These are phyloP conservation scores for Trichonephila clavipes DNA, from an alignment of 1,140 invertebrate genomes.

Conservation along the genomic window DNA sequence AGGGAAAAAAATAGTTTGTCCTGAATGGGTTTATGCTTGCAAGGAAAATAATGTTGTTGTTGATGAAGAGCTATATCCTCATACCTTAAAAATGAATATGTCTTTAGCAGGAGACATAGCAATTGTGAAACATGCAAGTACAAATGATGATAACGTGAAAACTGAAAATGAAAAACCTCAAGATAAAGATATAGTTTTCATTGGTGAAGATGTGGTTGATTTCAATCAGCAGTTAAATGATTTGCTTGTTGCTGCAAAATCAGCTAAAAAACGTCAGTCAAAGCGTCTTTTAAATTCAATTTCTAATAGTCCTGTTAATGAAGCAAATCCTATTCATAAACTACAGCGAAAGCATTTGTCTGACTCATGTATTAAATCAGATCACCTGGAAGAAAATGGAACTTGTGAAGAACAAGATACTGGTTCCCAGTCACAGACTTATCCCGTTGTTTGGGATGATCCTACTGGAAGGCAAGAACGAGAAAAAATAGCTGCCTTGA, in stretches of 20 bases:
- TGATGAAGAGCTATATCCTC: conserved; percentile 82
- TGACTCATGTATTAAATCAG: conserved; percentile 15
- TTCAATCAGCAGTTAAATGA: conserved; percentile 75
- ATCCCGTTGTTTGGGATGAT: conserved; percentile 82
- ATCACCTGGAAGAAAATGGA: conserved; percentile 2
- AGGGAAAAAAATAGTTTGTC: conserved; percentile 82
- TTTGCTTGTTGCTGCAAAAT: conserved; percentile 78
- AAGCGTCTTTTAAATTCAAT: conserved; percentile 40
- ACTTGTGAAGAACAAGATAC: conserved; percentile 48
- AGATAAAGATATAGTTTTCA: not conserved
- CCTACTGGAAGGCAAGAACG: conserved; percentile 80
- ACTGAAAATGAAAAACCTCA: not conserved
- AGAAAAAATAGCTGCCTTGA: conserved; percentile 73
- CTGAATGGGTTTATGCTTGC: conserved; percentile 82
- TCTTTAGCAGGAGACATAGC: conserved; percentile 79
- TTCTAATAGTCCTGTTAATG: conserved; percentile 29
- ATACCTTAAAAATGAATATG: conserved; percentile 81
- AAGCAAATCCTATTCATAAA: not conserved
- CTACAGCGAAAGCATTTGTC: not conserved
- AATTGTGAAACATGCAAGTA: conserved; percentile 54
- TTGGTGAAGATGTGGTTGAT: conserved; percentile 70
- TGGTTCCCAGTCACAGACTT: conserved; percentile 79
- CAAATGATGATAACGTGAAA: not conserved
- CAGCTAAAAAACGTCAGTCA: conserved; percentile 77
- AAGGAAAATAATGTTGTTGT: conserved; percentile 80